Conservation (phyloP, 2,888 invertebrate genomes). For the Agonopterix subpropinquella region DNA sequence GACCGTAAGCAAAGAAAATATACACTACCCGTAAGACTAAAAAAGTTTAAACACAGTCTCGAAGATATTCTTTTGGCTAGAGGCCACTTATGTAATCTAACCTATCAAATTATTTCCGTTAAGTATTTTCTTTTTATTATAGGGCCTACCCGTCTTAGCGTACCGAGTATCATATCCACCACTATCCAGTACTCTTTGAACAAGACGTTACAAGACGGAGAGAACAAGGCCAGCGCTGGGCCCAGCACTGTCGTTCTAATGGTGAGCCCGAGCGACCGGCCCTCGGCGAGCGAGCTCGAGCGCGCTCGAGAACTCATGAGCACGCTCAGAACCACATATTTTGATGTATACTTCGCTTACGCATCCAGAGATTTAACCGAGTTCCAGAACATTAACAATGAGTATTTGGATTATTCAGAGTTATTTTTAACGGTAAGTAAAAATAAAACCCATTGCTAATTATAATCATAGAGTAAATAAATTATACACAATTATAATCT, state of each 20-base stretch:
- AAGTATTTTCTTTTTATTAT: conserved; percentile 1
- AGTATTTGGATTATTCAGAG: conserved; percentile 67
- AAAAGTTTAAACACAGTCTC: too few relatives aligned
- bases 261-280: conserved; percentile 63
- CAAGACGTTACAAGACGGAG: conserved; percentile 50
- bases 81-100: too few relatives aligned
- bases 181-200: conserved; percentile 63
- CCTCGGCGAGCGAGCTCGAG: conserved; percentile 57
- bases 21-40: too few relatives aligned
- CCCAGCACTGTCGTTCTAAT: conserved; percentile 69
- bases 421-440: conserved; percentile 50
- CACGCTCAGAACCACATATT: conserved; percentile 59
- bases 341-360: conserved; percentile 73
- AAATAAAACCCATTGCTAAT: too few relatives aligned
- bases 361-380: conserved; percentile 54
- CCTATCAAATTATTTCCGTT: too few relatives aligned
- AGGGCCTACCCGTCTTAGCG: conserved; percentile 74
- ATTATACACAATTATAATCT: too few relatives aligned
- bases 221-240: conserved; percentile 42
- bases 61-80: too few relatives aligned
- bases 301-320: conserved; percentile 53
- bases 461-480: too few relatives aligned
- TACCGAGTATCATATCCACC: conserved; percentile 65
- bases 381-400: conserved; percentile 63
- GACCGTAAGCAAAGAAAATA: too few relatives aligned